Percentiles rank a stretch among this genome's conserved stretches.
phyloP scores from a whole-genome alignment of 2,113 vertebrate genomes.

The Puntigrus tetrazona region DNA sequence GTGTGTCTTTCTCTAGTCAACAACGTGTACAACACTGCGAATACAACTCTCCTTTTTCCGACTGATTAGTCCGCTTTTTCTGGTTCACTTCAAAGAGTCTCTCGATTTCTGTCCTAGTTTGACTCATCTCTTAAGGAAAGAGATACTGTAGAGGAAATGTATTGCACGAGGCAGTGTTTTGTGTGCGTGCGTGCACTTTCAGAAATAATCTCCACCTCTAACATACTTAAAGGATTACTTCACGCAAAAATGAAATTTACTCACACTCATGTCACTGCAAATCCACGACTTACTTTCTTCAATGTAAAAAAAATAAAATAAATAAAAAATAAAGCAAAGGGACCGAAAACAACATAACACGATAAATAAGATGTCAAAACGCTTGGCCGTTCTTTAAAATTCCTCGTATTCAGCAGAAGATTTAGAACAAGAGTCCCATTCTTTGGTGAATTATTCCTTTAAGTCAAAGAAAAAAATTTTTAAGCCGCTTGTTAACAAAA shows the following conservation, averaged over 20 bases:
- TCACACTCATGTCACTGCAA: neutral
- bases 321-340: neutral
- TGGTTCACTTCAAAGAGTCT: neutral
- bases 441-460: neutral
- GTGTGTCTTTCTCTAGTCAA: neutral
- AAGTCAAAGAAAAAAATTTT: conserved; percentile 16
- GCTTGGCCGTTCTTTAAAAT: neutral
- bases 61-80: neutral
- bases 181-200: neutral
- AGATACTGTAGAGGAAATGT: neutral
- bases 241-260: neutral
- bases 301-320: neutral
- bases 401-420: neutral
- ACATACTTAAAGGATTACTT: neutral
- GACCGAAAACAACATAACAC: neutral
- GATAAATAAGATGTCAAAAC: neutral
- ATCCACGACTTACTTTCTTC: neutral
- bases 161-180: conserved; percentile 5
- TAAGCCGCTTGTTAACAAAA: conserved; percentile 46
- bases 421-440: neutral
- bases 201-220: neutral
- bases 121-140: neutral
- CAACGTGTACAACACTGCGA: neutral
- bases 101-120: conserved; percentile 2
- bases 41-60: neutral